phyloP scores from a whole-genome alignment of 2,888 invertebrate species.

The Ferrisia virgata region DNA sequence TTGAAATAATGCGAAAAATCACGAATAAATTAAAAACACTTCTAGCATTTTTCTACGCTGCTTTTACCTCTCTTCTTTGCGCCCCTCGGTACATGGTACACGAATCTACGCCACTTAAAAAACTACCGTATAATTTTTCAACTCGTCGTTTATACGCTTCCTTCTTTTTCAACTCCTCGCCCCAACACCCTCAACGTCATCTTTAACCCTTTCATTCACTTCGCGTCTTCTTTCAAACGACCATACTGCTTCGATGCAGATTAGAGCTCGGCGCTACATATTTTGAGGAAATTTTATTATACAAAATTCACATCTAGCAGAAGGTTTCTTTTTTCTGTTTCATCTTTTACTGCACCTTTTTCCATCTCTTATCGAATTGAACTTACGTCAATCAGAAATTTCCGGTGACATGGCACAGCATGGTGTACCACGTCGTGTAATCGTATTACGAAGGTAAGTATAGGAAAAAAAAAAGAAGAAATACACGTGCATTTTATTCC shows the following conservation, averaged over 20 bases:
- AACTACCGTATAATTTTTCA: neutral
- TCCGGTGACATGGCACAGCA: neutral
- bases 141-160: neutral
- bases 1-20: neutral
- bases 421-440: neutral
- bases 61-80: neutral
- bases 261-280: too few species aligned
- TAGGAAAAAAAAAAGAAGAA: neutral
- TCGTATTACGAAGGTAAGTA: too few species aligned
- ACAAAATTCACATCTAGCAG: neutral
- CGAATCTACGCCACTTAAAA: neutral
- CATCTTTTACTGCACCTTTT: neutral
- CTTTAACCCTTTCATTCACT: too few species aligned
- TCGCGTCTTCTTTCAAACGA: neutral
- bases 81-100: neutral
- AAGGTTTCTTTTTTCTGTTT: neutral
- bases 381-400: neutral
- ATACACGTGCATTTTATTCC: neutral
- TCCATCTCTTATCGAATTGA: neutral
- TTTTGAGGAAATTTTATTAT: neutral
- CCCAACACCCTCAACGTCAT: too few species aligned
- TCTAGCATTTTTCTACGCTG: neutral
- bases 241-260: neutral
- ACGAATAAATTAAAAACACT: neutral
- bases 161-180: neutral